These are phyloP conservation scores for Crocodylus rhombifer DNA, from an alignment of 2,797 vertebrate genomes.

Conservation along the genomic window DNA sequence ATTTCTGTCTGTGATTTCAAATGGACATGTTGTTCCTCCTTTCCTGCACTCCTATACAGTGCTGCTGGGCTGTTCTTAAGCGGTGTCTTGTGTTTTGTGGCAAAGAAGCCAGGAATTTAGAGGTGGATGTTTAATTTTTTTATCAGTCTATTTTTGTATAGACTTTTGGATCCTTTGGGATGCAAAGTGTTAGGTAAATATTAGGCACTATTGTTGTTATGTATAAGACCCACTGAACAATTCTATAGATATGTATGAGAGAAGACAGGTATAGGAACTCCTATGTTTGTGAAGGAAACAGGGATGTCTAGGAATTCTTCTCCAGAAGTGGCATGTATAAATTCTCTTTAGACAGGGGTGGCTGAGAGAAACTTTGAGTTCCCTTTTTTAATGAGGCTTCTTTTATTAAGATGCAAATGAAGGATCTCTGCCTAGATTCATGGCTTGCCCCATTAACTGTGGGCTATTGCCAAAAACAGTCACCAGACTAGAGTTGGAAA, in stretches of 20 bases:
- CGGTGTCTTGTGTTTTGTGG: not conserved
- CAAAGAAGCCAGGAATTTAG: not conserved
- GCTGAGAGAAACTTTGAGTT: constrained; percentile 21
- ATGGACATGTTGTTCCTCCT: constrained; percentile 8
- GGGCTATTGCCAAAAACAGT: not conserved
- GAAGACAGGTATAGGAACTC: not conserved
- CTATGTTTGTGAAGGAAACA: not conserved
- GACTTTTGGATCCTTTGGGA: not conserved
- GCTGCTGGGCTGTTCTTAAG: constrained; percentile 20
- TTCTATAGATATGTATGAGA: not conserved
- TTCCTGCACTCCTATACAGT: not conserved
- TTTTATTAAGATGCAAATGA: constrained; percentile 11
- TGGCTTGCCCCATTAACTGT: not conserved
- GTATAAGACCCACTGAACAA: not conserved
- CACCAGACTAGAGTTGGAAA: not conserved
- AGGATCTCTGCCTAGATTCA: not conserved
- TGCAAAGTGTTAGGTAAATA: not conserved
- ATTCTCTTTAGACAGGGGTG: not conserved
- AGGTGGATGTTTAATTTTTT: not conserved
- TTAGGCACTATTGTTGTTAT: not conserved
- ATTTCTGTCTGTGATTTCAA: constrained; percentile 19
- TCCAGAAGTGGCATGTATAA: not conserved
- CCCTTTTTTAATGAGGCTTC: constrained; percentile 11
- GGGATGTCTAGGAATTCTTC: not conserved
- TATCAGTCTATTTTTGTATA: not conserved